These are phyloP conservation scores for Perca flavescens DNA, from an alignment of 2,113 vertebrate genomes.

Conservation along the genomic window DNA sequence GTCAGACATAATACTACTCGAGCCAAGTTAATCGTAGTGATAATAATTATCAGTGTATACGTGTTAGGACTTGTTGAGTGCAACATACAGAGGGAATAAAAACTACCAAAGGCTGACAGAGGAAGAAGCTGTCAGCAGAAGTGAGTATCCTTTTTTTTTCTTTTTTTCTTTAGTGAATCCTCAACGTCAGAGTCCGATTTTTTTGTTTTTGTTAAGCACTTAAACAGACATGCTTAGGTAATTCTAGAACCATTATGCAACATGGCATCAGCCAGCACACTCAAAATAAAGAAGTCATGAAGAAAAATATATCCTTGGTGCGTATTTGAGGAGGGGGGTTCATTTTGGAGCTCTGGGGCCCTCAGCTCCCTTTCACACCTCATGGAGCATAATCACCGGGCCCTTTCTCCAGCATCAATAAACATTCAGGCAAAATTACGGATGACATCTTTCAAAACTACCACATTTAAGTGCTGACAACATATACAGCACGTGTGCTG, in stretches of 20 bases:
- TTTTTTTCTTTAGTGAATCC: background rate
- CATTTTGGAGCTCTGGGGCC: conserved; percentile 33
- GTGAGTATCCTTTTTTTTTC: conserved; percentile 21
- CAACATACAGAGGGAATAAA: conserved; percentile 63
- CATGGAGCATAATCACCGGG: conserved; percentile 58
- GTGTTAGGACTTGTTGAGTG: conserved; percentile 35
- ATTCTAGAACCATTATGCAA: conserved; percentile 2
- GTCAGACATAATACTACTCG: conserved; percentile 69
- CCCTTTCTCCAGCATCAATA: conserved; percentile 47
- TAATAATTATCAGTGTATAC: conserved; percentile 58
- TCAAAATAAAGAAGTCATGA: background rate
- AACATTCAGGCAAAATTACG: conserved; percentile 49
- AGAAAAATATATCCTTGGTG: background rate
- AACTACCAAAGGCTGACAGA: conserved; percentile 54
- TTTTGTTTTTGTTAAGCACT: background rate
- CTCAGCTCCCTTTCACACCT: conserved; percentile 44
- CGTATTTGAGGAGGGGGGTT: conserved; percentile 25
- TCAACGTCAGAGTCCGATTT: conserved; percentile 4
- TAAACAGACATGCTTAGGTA: background rate
- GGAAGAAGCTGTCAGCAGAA: conserved; percentile 39
- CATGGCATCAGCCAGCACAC: background rate
- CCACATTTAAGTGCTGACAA: conserved; percentile 15
- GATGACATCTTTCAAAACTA: conserved; percentile 19
- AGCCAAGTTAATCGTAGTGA: conserved; percentile 63
- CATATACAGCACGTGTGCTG: conserved; percentile 8